phyloP scores from a whole-genome alignment of 2,888 invertebrate genomes.

The Netelia fuscicornis region DNA sequence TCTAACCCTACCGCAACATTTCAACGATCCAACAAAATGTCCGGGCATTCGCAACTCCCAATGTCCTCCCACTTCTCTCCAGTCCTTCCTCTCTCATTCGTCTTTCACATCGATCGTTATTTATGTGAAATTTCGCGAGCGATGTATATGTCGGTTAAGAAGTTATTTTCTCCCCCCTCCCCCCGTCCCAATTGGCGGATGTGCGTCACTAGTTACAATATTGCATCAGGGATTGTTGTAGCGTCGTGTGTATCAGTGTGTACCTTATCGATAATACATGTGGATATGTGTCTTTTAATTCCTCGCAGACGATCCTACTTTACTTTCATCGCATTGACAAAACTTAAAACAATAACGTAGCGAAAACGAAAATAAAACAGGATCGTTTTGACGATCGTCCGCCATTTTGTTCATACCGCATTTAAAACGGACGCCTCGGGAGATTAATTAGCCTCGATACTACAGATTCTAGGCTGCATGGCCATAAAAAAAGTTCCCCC shows the following conservation, averaged over 20 bases:
- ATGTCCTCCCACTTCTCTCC: not conserved
- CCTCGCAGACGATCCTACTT: constrained; percentile 16
- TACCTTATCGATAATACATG: constrained; percentile 44
- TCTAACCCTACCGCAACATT: constrained; percentile 14
- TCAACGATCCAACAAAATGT: constrained; percentile 44
- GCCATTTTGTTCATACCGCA: no score
- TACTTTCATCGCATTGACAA: not conserved
- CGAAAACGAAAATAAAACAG: no score
- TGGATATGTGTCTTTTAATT: constrained; percentile 33
- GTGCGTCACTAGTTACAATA: constrained; percentile 32
- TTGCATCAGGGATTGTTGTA: constrained; percentile 50
- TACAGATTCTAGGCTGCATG: no score
- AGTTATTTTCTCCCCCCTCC: constrained; percentile 22
- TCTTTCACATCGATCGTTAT: not conserved
- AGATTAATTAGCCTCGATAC: no score
- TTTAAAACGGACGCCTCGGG: no score
- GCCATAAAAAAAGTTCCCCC: no score
- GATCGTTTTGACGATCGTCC: no score
- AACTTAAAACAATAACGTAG: not conserved
- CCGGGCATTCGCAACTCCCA: constrained; percentile 1
- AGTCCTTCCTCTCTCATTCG: not conserved
- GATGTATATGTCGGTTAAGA: constrained; percentile 45
- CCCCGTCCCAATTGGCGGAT: constrained; percentile 25
- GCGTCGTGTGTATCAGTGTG: constrained; percentile 52
- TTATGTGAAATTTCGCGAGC: not conserved